Conservation (phyloP, 1,140 invertebrate genomes). For the Heliothis subflexa region DNA sequence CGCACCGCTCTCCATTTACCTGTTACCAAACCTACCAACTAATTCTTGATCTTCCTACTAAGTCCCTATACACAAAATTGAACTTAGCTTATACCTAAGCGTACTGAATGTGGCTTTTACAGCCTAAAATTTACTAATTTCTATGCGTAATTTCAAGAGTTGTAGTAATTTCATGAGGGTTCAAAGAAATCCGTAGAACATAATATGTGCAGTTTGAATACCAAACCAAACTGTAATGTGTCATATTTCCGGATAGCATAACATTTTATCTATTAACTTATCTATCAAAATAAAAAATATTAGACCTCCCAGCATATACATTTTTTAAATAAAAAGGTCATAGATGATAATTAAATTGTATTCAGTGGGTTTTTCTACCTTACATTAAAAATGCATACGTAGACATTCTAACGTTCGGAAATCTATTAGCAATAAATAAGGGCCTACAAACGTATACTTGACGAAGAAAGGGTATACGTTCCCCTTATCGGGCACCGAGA, state of each 20-base stretch:
- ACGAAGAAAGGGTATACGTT: conserved; percentile 82
- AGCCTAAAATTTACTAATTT: background rate
- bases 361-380: conserved; percentile 67
- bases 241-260: no score
- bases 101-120: conserved; percentile 20
- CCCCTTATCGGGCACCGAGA: conserved; percentile 78
- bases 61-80: conserved; percentile 7
- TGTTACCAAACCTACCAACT: conserved; percentile 22
- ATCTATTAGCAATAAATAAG: conserved; percentile 85
- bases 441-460: conserved; percentile 76
- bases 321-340: conserved; percentile 18
- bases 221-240: no score
- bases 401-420: conserved; percentile 74
- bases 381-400: conserved; percentile 71
- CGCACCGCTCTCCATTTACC: conserved; percentile 24
- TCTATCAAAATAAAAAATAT: background rate
- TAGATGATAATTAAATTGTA: conserved; percentile 63
- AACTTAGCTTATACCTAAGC: no score
- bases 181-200: no score
- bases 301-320: background rate
- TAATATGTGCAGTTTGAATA: no score
- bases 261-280: background rate
- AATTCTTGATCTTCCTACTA: conserved; percentile 33
- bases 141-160: no score
- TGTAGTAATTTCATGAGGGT: no score